Evolutionary conservation across 2,113 vertebrate genomes (phyloP).

Genomic region (Rhynchopsitta pachyrhyncha): DNA sequence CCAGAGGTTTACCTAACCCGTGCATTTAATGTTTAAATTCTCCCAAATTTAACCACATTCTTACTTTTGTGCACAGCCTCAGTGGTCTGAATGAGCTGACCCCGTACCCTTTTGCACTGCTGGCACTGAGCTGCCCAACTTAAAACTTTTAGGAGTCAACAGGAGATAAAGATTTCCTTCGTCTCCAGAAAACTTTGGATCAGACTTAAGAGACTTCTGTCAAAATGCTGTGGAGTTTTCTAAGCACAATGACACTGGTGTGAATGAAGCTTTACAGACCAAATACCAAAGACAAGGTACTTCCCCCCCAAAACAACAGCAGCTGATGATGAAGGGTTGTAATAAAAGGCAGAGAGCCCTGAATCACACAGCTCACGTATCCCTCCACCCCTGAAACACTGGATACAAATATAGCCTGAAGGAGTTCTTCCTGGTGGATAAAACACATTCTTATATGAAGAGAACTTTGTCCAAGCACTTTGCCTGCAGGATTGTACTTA

Average conservation of each 20-base stretch:
- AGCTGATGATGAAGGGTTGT: background rate
- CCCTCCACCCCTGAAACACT: background rate
- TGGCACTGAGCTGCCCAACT: background rate
- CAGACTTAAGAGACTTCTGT: background rate
- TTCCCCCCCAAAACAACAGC: background rate
- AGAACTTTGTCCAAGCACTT: background rate
- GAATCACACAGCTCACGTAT: background rate
- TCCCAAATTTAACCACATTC: background rate
- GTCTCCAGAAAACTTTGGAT: background rate
- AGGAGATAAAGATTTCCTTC: background rate
- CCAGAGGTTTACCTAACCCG: rapidly evolving
- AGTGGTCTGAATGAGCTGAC: background rate
- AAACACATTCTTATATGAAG: background rate
- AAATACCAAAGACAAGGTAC: background rate
- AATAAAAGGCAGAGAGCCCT: background rate
- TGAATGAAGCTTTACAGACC: background rate
- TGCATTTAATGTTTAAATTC: background rate
- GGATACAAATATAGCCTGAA: background rate
- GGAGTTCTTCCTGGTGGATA: background rate
- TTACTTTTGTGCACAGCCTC: background rate
- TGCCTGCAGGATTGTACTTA: background rate
- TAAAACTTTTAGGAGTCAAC: background rate
- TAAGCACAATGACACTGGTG: background rate
- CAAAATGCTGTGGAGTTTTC: background rate
- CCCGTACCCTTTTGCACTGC: background rate